These are phyloP conservation scores for Tenthredo mesomela DNA, from an alignment of 2,888 invertebrate genomes.

Conservation along the genomic window DNA sequence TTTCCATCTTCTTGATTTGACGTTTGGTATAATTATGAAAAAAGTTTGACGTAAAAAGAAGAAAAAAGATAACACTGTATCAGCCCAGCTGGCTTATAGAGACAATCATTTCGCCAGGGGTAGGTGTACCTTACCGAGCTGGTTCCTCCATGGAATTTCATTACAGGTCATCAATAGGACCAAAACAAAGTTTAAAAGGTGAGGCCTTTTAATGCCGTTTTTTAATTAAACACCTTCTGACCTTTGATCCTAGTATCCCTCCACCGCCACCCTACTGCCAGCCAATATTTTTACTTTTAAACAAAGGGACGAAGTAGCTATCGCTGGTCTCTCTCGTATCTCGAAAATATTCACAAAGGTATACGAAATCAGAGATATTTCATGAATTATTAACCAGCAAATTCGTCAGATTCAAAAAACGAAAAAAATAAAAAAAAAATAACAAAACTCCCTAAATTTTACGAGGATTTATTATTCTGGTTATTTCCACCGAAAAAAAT, in stretches of 20 bases:
- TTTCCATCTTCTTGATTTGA: neutral
- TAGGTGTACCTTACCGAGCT: neutral
- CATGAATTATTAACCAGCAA: neutral
- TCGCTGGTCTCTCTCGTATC: neutral
- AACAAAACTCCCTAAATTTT: too few species aligned
- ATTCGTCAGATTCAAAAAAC: neutral
- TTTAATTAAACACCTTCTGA: constrained; percentile 36
- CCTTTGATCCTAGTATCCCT: neutral
- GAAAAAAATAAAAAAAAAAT: neutral
- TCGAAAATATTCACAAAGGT: neutral
- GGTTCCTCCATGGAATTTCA: constrained; percentile 32
- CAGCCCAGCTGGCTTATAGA: neutral
- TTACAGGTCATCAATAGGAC: constrained; percentile 22
- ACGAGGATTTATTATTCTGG: too few species aligned
- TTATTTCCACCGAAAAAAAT: too few species aligned
- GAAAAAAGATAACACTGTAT: neutral
- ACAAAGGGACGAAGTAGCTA: neutral
- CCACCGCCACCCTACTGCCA: neutral
- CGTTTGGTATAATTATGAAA: neutral
- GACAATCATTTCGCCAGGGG: neutral
- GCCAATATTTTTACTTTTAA: constrained; percentile 19
- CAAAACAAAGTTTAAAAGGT: neutral
- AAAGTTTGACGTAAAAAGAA: neutral
- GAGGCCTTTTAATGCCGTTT: constrained; percentile 39
- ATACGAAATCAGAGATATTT: neutral